Evolutionary conservation across 2,113 vertebrate genomes (phyloP), one percentile per base, ranked within the genome.

Genomic region (Pleuronectes platessa): DNA sequence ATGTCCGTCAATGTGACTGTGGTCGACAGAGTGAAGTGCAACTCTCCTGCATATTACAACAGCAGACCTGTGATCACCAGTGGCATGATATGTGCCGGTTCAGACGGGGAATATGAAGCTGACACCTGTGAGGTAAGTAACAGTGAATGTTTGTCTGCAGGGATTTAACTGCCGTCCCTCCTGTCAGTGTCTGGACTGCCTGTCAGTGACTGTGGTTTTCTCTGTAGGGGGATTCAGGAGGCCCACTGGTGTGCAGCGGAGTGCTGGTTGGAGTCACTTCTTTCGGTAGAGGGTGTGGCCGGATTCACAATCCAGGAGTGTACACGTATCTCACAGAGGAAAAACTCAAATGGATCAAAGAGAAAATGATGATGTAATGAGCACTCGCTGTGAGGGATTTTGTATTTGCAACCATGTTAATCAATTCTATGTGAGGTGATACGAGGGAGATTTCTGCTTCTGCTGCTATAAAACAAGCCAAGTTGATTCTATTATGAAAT

Each of bases 221-320:
- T 51, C 56, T 58, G 7, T 3, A 94, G 93, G 93, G 92, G 2
- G 93, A 93, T 69, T 94, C 93, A 2, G 93, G 93, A 37, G 93
- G 93, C 0, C 93, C 93, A 0, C 83, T 94, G 68, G 0, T 93
- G 40, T 94, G 93, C 64, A 74, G 76, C 0, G 49, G 58, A 4
- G 54, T 0, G 1, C 72, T 93, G 0, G 71, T 82, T 5, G 93
- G 92, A 61, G 40, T 94, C 58, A 88, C 92, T 2, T 92, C 93
- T 11, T 37, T 14, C 42, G 11, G 13, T 14, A 0, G 0, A 0
- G 27, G 5, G 0, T 93, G 91, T 76, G 93, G 89, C 24, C 0
- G 20, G 0, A 47, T 5, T 5, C 67, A 56, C 3, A 81, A 83
- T 1, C 91, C 93, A 0, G 93, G 92, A 20, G 90, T 94, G 1